Base-by-base conservation (phyloP, 2,888 invertebrate species). In the Drosophila robusta region DNA sequence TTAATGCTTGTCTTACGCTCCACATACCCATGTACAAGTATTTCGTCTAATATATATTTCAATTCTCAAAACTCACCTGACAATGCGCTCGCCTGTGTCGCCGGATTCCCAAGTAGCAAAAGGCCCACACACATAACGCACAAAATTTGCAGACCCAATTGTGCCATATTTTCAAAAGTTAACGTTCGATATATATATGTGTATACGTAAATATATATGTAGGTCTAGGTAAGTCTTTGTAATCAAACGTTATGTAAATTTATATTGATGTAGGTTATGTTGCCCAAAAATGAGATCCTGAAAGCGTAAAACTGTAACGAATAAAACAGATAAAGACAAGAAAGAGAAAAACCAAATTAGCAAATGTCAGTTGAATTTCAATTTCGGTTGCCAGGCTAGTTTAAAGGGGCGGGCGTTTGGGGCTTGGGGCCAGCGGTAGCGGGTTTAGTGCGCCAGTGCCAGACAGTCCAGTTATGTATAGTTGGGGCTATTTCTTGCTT, bases 31-130 rank as follows among this genome's bases (percentile, higher is more conserved):
- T 29, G 3, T 16, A 41, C 12, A 38, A 32, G 11, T 3, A 18
- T 18, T 4, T 5, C 12, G 12, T 29, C 12, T 12, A 24, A n/a
- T 22, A 49, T 41, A 22, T 5, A 44, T 32, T 34, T 34, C 1
- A 38, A 52, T 65, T 70, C 76, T 62, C 8, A 22, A 29, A 73
- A 71, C 77, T 75, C 67, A 75, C 75, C 75, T 75, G 75, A 66
- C 55, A 73, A 63, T 52, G 50, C 61, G 49, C 11, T 39, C 24
- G 45, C 12, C 57, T 34, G 24, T n/a, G n/a, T 24, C n/a, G 14
- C 26, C 46, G n/a, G 0, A 4, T 11, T 3, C 9, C 42, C 9
- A 2, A 69, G 32, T 46, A 70, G 46, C 38, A 36, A 42, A 36
- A 55, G 8, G 24, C 41, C 32, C 26, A 50, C 44, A 36, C 57